A percentile compares a stretch with the other conserved stretches of the same genome.
Conservation (phyloP, 1,140 invertebrate genomes). For the Diabrotica virgifera region DNA sequence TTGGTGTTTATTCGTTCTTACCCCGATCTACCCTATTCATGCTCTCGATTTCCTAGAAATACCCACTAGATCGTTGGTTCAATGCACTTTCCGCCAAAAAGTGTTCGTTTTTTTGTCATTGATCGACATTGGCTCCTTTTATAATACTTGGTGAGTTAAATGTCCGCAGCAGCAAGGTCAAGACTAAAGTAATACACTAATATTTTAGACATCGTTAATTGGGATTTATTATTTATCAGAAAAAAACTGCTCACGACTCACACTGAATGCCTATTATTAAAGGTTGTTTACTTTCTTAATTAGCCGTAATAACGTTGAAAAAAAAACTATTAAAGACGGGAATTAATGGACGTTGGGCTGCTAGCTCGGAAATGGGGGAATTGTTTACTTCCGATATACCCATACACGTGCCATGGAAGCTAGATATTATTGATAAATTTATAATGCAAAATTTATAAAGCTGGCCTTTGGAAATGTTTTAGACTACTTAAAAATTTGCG, state of each 20-base stretch:
- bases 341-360: no score
- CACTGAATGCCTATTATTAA: neutral
- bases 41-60: neutral
- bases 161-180: neutral
- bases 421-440: no score
- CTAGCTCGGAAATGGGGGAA: no score
- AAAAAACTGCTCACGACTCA: neutral
- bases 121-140: neutral
- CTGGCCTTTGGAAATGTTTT: no score
- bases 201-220: neutral
- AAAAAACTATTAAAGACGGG: neutral
- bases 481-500: no score
- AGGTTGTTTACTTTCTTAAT: neutral
- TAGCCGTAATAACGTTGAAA: neutral
- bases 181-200: neutral
- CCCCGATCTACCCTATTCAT: no score
- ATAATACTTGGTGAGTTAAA: neutral
- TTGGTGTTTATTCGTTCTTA: no score
- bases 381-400: no score
- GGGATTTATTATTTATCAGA: slow-evolving; percentile 3
- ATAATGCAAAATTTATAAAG: no score
- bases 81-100: neutral
- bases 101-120: neutral
- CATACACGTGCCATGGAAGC: no score
- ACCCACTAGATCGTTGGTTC: neutral